Percentiles rank a stretch among this genome's conserved stretches.
Conservation (phyloP, 2,113 vertebrate species). For the Cinclus mexicanus region DNA sequence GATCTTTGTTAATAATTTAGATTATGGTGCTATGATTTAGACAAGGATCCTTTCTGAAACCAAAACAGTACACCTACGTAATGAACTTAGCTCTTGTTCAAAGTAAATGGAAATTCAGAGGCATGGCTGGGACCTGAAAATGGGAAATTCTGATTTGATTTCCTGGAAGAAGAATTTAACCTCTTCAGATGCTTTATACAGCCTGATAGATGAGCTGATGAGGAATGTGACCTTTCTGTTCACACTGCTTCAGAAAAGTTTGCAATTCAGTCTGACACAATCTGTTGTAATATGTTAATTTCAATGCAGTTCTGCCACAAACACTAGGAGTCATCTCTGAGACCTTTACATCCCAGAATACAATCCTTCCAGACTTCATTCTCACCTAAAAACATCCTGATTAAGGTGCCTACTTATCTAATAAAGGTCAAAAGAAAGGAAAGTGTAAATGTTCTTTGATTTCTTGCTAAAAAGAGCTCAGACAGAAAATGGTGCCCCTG, state of each 20-base stretch:
- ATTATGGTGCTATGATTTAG: constrained; percentile 9
- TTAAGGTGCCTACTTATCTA: constrained; percentile 24
- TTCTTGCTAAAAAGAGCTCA: not conserved
- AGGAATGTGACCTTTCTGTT: constrained; percentile 69
- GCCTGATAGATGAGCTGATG: constrained; percentile 35
- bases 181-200: not conserved
- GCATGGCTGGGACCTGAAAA: not conserved
- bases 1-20: not conserved
- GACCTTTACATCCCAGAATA: constrained; percentile 56
- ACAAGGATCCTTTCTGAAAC: not conserved
- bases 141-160: constrained; percentile 24
- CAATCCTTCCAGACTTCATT: constrained; percentile 13
- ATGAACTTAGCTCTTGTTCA: not conserved
- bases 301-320: constrained; percentile 54
- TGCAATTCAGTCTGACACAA: constrained; percentile 65
- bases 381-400: constrained; percentile 18
- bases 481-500: not conserved
- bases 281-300: constrained; percentile 74
- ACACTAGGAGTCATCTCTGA: constrained; percentile 57
- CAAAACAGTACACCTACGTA: not conserved
- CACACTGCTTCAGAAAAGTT: constrained; percentile 50
- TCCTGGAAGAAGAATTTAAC: constrained; percentile 47
- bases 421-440: constrained; percentile 63
- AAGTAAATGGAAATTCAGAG: constrained; percentile 12
- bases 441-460: not conserved